phyloP scores from a whole-genome alignment of 2,888 invertebrate genomes.

The Entomobrya proxima region DNA sequence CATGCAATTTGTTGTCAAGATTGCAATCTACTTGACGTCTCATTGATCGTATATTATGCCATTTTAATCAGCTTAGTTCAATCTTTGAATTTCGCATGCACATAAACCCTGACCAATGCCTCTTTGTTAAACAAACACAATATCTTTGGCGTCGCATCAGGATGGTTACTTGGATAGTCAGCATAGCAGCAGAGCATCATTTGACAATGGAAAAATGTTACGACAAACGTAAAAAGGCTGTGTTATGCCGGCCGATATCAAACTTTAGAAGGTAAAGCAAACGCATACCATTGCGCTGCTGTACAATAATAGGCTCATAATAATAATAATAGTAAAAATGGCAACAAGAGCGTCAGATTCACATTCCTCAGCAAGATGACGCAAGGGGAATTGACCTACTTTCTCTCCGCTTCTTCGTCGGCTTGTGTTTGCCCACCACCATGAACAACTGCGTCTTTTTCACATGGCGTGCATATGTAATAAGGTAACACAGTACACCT shows the following conservation, averaged over 20 bases:
- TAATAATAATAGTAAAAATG: too few species aligned
- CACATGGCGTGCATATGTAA: conserved; percentile 54
- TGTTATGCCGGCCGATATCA: too few species aligned
- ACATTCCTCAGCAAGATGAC: conserved; percentile 51
- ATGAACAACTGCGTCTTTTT: not conserved
- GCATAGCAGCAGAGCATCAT: too few species aligned
- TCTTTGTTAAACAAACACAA: not conserved
- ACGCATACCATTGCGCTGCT: too few species aligned
- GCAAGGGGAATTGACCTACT: conserved; percentile 69
- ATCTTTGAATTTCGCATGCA: not conserved
- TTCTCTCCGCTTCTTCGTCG: conserved; percentile 45
- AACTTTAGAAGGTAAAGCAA: too few species aligned
- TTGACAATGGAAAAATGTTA: too few species aligned
- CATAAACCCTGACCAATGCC: not conserved
- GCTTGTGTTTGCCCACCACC: not conserved
- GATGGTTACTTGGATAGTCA: too few species aligned
- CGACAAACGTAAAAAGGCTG: too few species aligned
- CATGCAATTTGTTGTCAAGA: not conserved
- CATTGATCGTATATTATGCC: not conserved
- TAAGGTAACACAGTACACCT: conserved; percentile 60
- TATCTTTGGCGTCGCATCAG: not conserved
- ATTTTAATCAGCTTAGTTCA: not conserved
- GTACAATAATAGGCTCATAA: too few species aligned
- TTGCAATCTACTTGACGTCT: too few species aligned
- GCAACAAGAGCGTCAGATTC: conserved; percentile 14